Percentiles rank a stretch among this genome's conserved stretches.
phyloP scores from a whole-genome alignment of 1,140 invertebrate genomes.

The Drosophila elegans region DNA sequence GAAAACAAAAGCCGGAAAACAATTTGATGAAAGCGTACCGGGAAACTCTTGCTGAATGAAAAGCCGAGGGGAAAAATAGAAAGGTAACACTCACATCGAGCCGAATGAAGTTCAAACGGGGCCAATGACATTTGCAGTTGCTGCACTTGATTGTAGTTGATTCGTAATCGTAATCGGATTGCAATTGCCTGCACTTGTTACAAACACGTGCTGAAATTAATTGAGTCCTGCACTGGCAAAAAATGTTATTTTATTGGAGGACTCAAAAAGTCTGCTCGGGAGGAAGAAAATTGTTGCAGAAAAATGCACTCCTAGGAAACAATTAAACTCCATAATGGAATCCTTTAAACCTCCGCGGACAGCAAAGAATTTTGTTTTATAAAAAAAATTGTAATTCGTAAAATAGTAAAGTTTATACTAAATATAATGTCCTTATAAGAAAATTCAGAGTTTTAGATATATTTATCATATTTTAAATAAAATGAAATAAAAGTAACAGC shows the following conservation, averaged over 20 bases:
- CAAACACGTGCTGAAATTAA: slow-evolving; percentile 54
- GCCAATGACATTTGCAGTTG: slow-evolving; percentile 76
- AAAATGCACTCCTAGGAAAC: too few species aligned
- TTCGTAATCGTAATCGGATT: slow-evolving; percentile 82
- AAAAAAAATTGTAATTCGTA: too few species aligned
- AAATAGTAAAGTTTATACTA: too few species aligned
- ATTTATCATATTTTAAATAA: too few species aligned
- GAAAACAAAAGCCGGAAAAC: slow-evolving; percentile 81
- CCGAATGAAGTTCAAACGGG: slow-evolving; percentile 63
- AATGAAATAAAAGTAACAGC: too few species aligned
- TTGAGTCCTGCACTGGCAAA: slow-evolving; percentile 34
- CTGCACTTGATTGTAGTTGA: slow-evolving; percentile 61
- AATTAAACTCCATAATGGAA: too few species aligned
- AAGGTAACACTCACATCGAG: slow-evolving; percentile 29
- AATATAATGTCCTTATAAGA: too few species aligned
- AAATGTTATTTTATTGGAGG: neutral
- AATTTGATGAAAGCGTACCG: slow-evolving; percentile 68
- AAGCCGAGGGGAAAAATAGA: slow-evolving; percentile 20
- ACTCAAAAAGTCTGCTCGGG: too few species aligned
- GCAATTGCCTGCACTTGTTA: slow-evolving; percentile 73
- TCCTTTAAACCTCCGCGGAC: too few species aligned
- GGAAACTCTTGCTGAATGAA: slow-evolving; percentile 10
- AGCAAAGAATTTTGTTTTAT: too few species aligned
- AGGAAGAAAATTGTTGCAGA: too few species aligned
- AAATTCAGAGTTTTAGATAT: too few species aligned